A percentile compares a stretch with the other conserved stretches of the same genome.
Conservation (phyloP, 2,113 vertebrate genomes). For the Eulacestoma nigropectus region DNA sequence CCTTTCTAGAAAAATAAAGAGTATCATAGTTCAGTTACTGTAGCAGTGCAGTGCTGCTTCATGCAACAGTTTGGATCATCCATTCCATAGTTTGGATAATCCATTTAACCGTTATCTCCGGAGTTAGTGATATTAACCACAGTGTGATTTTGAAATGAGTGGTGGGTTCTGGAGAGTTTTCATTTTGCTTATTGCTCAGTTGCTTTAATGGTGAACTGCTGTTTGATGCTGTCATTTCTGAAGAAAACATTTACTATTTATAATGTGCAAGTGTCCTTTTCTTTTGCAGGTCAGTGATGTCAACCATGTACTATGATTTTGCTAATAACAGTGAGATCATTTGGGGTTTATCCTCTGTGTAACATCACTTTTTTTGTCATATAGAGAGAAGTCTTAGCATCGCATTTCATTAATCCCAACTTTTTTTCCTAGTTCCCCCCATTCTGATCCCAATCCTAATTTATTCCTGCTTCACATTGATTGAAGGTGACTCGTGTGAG, state of each 20-base stretch:
- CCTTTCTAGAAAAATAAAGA: neutral
- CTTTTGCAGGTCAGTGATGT: neutral
- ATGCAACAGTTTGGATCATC: neutral
- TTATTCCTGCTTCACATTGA: neutral
- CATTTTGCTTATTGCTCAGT: neutral
- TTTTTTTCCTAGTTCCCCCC: neutral
- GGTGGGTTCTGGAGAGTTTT: neutral
- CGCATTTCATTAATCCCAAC: neutral
- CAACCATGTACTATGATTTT: neutral
- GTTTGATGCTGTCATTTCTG: neutral
- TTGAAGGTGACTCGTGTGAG: slow-evolving; percentile 65
- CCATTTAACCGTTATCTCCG: neutral
- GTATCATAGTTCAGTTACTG: neutral
- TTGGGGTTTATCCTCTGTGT: neutral
- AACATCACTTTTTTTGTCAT: neutral
- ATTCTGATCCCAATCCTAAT: neutral
- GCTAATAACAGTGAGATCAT: neutral
- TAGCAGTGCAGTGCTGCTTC: neutral
- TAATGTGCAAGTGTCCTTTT: neutral
- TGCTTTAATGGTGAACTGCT: neutral
- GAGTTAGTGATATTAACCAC: neutral
- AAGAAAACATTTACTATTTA: neutral
- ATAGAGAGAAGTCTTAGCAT: neutral
- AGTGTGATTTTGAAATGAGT: neutral
- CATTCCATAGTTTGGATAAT: neutral